Base-by-base conservation (phyloP, 2,113 vertebrate genomes). In the Phalacrocorax aristotelis region DNA sequence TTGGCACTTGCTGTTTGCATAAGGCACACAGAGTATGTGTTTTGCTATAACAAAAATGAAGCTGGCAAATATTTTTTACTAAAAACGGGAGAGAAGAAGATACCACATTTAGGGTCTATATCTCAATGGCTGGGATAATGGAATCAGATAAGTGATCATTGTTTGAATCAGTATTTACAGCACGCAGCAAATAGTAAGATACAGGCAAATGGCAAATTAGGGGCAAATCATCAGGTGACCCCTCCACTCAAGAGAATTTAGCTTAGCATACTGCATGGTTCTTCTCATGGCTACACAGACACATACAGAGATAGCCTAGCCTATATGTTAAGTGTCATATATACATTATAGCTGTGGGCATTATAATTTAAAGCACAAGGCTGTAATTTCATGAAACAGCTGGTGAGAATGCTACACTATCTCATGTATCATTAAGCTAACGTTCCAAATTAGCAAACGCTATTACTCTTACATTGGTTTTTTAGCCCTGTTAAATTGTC, bases 401-500 rank as follows among this genome's bases (percentile, higher is more conserved):
- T 55, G 78, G 25, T 60, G 15, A 60, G 38, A 54, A 65, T 46
- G 34, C 34, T 76, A 58, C n/a, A 42, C 15, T 40, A 22, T 26
- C 21, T 54, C 18, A 61, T 4, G 5, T 29, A 42, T 60, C 26
- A 71, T 49, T 49, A 94, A 83, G 38, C 11, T 29, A 61, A 54
- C 13, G 40, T 74, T 34, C 34, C 58, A 58, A 76, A 52, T 23
- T 22, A 64, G 36, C 42, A 51, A 91, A 32, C 17, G 15, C 36
- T 79, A 40, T 22, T 12, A 21, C 15, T 70, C 36, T 64, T 58
- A 20, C 7, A 36, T 48, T 65, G 14, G 1, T 71, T 12, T 70
- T 90, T 89, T 26, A 90, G 78, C 60, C 25, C 61, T 75, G 40
- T 66, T 83, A 92, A 95, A 55, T 51, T 93, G 38, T 83, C 76